Base-by-base conservation (phyloP, 92 coral and sea anemone species). In the Zoanthus gigantus region DNA sequence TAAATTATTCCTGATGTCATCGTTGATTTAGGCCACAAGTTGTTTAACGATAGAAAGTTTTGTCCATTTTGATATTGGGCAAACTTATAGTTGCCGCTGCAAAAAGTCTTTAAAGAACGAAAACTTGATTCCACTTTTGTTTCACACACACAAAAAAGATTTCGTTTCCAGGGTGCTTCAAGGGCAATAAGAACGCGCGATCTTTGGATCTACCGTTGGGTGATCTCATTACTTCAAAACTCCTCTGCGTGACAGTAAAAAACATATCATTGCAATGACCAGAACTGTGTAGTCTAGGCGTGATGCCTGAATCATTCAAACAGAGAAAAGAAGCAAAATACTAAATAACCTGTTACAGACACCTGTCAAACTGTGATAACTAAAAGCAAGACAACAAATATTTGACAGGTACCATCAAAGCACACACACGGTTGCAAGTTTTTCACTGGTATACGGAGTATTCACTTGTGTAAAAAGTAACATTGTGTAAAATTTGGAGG, bases 381-480 rank as follows among this genome's bases (percentile, higher is more conserved):
- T 48, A 1, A 60, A 66, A 45, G 60, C n/a, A 69, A 31, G 74
- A 69, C 69, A 69, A 61, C 30, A 31, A 66, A 15, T 42, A 44
- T 66, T 23, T 31, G 15, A 42, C 85, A 81, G 85, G 85, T 81
- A 31, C 60, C 23, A 65, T 34, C 2, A 60, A 65, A 81, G 65
- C 85, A 65, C 66, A 9, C 42, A 4, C 57, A 23, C 73, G 15
- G 84, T 79, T 30, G 42, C 48, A 13, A 34, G n/a, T 34, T 58
- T 58, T 37, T 37, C 42, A 37, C 42, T 37, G 42, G 0, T 37
- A 2, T 37, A 37, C 42, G 4, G 42, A 37, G 42, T 2, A 37
- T 37, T 37, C 42, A 37, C 42, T 37, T 37, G 42, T 37, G 42
- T 37, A 37, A 37, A 4, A 37, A 37, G 42, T 1, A 37, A 37